Base-by-base conservation (phyloP, 2,888 invertebrate species). In the Laothoe populi region DNA sequence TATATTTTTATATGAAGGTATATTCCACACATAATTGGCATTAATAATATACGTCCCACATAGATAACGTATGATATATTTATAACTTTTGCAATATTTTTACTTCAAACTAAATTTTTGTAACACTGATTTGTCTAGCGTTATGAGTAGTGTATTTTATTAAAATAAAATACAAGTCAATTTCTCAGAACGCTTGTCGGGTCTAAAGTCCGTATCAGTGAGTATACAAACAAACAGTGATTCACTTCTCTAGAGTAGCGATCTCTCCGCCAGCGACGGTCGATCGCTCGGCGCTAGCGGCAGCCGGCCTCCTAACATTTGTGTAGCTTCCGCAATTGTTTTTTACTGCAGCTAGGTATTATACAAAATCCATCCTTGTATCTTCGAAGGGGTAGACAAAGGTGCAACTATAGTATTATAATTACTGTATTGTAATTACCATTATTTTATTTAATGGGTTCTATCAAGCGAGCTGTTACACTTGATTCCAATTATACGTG, bases 311-410 rank as follows among this genome's bases (percentile, higher is more conserved):
- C 42, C 42, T 16, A 26, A 26, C 10, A 31, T n/a, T 49, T 31
- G 26, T 26, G 8, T 16, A 31, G 49, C 49, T 49, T 49, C 49
- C 49, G 49, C 16, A 26, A 31, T 49, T 49, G 24, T 48, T 31
- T 26, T n/a, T 11, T 24, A 0, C 3, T 0, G 16, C 31, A 26
- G 16, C 26, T 16, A 16, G 16, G 13, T 31, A 16, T 21, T 21
- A 10, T 13, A 38, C 10, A 10, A 38, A 38, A 4, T 13, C 1
- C 13, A 38, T 2, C 11, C 13, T 2, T 38, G 38, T 38, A 13
- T 38, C 38, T 13, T 2, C 38, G 38, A 38, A 38, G 38, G 1
- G 38, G 38, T 38, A 13, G 38, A 1, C 38, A 38, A 13, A 1
- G 13, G 38, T 13, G 10, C 10, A 8, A 38, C 1, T n/a, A n/a